Base-by-base conservation (phyloP, 2,888 invertebrate genomes). In the Drosophila sordidapex region DNA sequence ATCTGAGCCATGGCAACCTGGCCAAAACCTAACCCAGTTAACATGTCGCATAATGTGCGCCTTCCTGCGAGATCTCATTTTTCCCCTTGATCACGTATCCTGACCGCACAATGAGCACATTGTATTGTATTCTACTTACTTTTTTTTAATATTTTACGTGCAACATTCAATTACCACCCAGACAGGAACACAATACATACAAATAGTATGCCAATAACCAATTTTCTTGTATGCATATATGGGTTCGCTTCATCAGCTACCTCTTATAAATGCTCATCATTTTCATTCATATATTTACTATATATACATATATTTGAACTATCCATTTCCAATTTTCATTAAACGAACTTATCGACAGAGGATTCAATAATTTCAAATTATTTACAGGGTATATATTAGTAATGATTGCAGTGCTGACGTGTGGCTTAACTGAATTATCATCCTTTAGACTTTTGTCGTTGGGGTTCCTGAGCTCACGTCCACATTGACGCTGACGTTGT, bases 61-160 rank as follows among this genome's bases (percentile, higher is more conserved):
- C 11, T n/a, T 40, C 29, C 18, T 15, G 18, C 11, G 11, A 13
- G 15, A 35, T 57, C 52, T 33, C 38, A 31, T 31, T 35, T 31
- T 38, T 27, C 40, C 40, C 46, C 36, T 15, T 15, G 43, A 56
- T 59, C 82, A 83, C 82, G 84, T 81, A 53, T 43, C 35, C 58
- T 53, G 43, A 58, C 67, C 54, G 36, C 77, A 74, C 63, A 74
- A 71, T 86, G 62, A 70, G 72, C 64, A 59, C 52, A 31, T 49
- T 69, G 43, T 46, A 38, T 31, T 48, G 46, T 15, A 46, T 25
- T 25, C 4, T 46, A 46, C 15, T 46, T 46, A 4, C 8, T 21
- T 21, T 43, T 27, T 64, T 69, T 67, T 73, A 85, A 86, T 86
- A 88, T 89, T 87, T 76, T 86, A 86, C 86, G 86, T 88, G 90